phyloP scores from a whole-genome alignment of 2,888 invertebrate genomes.

The Lepidochrysops patricia region DNA sequence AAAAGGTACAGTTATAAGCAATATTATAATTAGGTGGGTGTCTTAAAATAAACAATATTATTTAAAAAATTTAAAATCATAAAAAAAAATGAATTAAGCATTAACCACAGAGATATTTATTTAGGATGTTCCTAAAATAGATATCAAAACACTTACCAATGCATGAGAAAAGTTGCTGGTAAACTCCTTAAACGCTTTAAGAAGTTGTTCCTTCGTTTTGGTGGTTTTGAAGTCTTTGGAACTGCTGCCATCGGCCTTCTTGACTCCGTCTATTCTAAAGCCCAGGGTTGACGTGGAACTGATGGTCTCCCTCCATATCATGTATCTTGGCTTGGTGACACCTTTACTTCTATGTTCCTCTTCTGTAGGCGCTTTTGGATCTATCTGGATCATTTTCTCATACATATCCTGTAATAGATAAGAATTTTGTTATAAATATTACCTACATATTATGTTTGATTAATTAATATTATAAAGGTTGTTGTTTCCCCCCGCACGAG shows the following conservation, averaged over 20 bases:
- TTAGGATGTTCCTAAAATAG: too few species aligned
- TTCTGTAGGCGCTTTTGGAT: constrained; percentile 88
- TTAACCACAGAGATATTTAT: too few species aligned
- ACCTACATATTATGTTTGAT: too few species aligned
- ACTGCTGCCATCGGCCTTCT: constrained; percentile 91
- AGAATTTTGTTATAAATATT: background rate
- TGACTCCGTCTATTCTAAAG: constrained; percentile 96
- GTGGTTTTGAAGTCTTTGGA: constrained; percentile 97
- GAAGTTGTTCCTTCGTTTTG: constrained; percentile 87
- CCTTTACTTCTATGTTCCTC: constrained; percentile 93
- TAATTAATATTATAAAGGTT: too few species aligned
- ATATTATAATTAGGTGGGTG: too few species aligned
- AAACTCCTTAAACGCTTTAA: constrained; percentile 86
- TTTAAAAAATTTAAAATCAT: background rate
- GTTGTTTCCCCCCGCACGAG: too few species aligned
- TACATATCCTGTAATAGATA: constrained; percentile 87
- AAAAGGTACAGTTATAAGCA: too few species aligned
- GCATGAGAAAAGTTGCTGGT: constrained; percentile 85
- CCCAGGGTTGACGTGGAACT: constrained; percentile 97
- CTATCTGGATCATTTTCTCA: constrained; percentile 97
- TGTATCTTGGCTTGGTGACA: constrained; percentile 94
- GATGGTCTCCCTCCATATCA: constrained; percentile 97
- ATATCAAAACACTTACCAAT: constrained; percentile 79
- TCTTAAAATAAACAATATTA: too few species aligned
- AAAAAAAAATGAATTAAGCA: background rate